These are phyloP conservation scores for Hyphantria cunea DNA, from an alignment of 1,140 invertebrate species.

Conservation along the genomic window DNA sequence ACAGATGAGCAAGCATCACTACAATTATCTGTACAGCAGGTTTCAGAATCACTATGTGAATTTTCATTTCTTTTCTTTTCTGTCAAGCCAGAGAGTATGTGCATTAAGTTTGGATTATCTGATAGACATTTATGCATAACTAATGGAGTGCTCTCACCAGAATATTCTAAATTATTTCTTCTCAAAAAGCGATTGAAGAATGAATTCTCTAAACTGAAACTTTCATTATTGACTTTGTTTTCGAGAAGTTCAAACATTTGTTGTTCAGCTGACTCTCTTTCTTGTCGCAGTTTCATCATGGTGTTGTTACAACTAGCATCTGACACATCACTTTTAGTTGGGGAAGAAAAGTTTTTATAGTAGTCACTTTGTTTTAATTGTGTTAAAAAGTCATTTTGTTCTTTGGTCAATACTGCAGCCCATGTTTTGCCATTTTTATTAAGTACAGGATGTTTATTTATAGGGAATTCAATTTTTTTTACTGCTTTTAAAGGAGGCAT, in stretches of 20 bases:
- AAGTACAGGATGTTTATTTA: constrained; percentile 47
- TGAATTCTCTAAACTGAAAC: constrained; percentile 88
- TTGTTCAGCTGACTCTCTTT: constrained; percentile 83
- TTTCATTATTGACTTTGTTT: constrained; percentile 86
- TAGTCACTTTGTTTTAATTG: constrained; percentile 72
- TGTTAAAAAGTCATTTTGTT: constrained; percentile 70
- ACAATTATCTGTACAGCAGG: constrained; percentile 58
- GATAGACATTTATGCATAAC: constrained; percentile 65
- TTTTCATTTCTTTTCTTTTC: constrained; percentile 40
- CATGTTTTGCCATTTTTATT: constrained; percentile 58
- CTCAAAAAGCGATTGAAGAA: constrained; percentile 82
- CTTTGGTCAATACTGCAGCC: constrained; percentile 70
- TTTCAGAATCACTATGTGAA: constrained; percentile 54
- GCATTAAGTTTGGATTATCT: constrained; percentile 62
- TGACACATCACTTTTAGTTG: constrained; percentile 57
- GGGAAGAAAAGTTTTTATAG: constrained; percentile 68
- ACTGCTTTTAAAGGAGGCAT: constrained; percentile 7
- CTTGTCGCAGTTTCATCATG: constrained; percentile 63
- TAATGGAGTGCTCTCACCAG: constrained; percentile 71
- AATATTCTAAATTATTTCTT: constrained; percentile 64
- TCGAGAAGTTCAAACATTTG: constrained; percentile 88
- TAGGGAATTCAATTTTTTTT: constrained; percentile 20
- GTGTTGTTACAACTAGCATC: constrained; percentile 72
- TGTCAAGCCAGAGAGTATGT: constrained; percentile 46
- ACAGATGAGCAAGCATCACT: constrained; percentile 57